These are phyloP conservation scores for Etheostoma nigrum DNA, from an alignment of 2,797 vertebrate genomes.

Conservation along the genomic window DNA sequence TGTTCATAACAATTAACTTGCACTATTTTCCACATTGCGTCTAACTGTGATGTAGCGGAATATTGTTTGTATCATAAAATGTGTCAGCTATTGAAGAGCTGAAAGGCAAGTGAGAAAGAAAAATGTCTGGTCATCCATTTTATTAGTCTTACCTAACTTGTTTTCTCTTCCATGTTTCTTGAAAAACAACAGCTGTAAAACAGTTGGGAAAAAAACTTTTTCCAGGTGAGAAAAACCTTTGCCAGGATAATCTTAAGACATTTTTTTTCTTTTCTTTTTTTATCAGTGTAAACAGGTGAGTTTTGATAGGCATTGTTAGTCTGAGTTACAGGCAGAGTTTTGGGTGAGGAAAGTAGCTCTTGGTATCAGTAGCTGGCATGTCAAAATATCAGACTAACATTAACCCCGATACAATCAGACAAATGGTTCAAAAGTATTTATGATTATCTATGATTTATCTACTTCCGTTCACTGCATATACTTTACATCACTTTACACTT, in stretches of 20 bases:
- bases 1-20: neutral
- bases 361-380: neutral
- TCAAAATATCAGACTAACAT: neutral
- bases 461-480: neutral
- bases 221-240: no score
- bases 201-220: no score
- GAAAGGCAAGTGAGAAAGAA: no score
- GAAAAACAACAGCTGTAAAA: no score
- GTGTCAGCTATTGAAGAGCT: neutral
- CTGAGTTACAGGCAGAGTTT: neutral
- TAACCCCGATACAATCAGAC: conserved; percentile 1
- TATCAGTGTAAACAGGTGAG: no score
- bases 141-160: no score
- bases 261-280: no score
- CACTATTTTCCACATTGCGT: neutral
- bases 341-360: neutral
- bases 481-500: no score
- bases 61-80: neutral
- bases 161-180: no score
- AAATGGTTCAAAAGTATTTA: neutral
- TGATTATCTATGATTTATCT: neutral
- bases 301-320: neutral
- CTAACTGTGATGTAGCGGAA: neutral
- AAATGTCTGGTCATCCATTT: no score
- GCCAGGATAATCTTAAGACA: no score